Evolutionary conservation across 2,113 vertebrate genomes (phyloP).

Genomic region (Perognathus longimembris): DNA sequence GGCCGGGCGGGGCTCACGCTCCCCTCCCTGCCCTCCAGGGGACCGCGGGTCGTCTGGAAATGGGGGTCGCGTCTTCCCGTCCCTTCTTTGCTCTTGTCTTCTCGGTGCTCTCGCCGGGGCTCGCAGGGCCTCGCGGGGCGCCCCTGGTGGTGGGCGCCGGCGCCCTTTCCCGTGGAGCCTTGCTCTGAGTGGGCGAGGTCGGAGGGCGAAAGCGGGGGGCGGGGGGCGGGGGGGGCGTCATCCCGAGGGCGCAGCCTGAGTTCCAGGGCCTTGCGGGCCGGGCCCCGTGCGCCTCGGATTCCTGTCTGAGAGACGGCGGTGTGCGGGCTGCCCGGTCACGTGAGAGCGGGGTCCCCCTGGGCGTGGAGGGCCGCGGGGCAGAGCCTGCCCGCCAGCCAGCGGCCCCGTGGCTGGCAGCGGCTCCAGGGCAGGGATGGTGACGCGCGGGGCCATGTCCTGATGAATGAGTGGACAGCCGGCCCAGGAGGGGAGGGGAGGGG

Average conservation of each 20-base stretch:
- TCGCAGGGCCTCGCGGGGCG: fast-evolving
- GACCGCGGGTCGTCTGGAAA: too few species aligned
- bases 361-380: background rate
- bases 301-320: background rate
- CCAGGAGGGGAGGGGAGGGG: too few species aligned
- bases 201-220: fast-evolving
- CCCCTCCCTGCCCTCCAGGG: too few species aligned
- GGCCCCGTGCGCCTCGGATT: background rate
- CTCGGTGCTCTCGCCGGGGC: background rate
- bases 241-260: background rate
- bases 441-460: background rate
- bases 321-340: background rate
- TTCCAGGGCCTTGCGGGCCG: background rate
- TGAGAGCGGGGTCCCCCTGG: background rate
- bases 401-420: background rate
- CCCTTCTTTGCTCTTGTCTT: too few species aligned
- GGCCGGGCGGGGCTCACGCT: too few species aligned
- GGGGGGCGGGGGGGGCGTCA: too few species aligned
- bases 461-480: background rate
- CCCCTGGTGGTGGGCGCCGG: background rate
- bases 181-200: background rate
- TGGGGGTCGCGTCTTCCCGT: background rate
- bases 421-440: too few species aligned
- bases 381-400: background rate
- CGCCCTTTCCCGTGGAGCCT: too few species aligned